Evolutionary conservation across 2,797 vertebrate genomes (phyloP).

Genomic region (Falco rusticolus): DNA sequence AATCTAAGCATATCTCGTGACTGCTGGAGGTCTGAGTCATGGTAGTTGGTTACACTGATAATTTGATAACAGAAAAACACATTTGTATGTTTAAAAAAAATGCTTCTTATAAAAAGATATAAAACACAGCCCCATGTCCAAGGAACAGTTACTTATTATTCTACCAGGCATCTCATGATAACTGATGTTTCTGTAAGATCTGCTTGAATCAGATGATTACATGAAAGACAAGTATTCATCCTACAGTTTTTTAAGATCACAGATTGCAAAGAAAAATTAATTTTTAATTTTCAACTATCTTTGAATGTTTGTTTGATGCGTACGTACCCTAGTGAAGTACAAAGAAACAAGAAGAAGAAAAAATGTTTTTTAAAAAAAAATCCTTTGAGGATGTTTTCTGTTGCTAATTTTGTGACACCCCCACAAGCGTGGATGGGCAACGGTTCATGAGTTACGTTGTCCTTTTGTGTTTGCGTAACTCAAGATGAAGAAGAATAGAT

Average conservation of each 20-base stretch:
- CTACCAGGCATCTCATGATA: background rate
- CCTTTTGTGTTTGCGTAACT: background rate
- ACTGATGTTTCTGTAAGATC: background rate
- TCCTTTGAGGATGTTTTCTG: background rate
- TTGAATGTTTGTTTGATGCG: background rate
- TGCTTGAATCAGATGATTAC: background rate
- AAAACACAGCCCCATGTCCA: background rate
- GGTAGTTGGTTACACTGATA: background rate
- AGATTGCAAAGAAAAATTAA: background rate
- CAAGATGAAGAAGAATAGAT: background rate
- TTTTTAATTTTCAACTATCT: background rate
- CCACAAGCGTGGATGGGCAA: no score
- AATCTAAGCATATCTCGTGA: background rate
- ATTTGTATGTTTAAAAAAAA: background rate
- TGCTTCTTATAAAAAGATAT: background rate
- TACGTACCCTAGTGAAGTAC: background rate
- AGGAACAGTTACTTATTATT: background rate
- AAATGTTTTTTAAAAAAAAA: background rate
- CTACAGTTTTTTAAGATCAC: background rate
- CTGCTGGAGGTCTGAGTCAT: background rate
- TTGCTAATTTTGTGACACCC: background rate
- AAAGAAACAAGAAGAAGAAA: background rate
- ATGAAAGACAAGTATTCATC: background rate
- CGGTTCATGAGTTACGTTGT: rapidly evolving
- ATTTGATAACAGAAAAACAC: background rate